These are phyloP conservation scores for Labroides dimidiatus DNA, from an alignment of 2,797 vertebrate genomes.

Conservation along the genomic window DNA sequence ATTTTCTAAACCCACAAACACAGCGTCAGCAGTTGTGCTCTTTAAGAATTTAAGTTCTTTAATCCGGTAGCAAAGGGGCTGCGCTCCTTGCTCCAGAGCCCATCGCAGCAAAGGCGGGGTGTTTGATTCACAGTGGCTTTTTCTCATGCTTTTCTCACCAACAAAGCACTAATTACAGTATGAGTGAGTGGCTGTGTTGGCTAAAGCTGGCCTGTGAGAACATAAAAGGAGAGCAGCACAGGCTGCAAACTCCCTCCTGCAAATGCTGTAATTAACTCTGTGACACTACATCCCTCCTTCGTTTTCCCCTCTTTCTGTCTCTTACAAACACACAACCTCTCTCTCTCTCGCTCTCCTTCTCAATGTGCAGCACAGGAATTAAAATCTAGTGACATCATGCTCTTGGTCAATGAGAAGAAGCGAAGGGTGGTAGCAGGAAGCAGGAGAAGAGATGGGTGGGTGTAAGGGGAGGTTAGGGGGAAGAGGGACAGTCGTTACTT, in stretches of 20 bases:
- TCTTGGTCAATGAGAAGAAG: slow-evolving; percentile 60
- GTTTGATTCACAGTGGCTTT: slow-evolving; percentile 66
- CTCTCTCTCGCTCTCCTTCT: slow-evolving; percentile 1
- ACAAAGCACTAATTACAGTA: slow-evolving; percentile 79
- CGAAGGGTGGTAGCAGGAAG: slow-evolving; percentile 14
- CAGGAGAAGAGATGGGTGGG: slow-evolving; percentile 30
- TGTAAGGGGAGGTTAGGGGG: slow-evolving; percentile 36
- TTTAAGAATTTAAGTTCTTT: slow-evolving; percentile 66
- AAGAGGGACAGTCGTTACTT: slow-evolving; percentile 55
- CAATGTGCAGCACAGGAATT: slow-evolving; percentile 27
- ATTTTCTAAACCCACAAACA: slow-evolving; percentile 61
- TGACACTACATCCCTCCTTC: slow-evolving; percentile 53
- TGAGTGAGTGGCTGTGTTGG: slow-evolving; percentile 71
- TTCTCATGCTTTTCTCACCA: slow-evolving; percentile 68
- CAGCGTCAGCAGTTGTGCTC: slow-evolving; percentile 66
- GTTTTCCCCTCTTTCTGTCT: slow-evolving; percentile 1
- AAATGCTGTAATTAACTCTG: slow-evolving; percentile 74
- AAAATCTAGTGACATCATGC: slow-evolving; percentile 55
- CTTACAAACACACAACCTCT: slow-evolving; percentile 2
- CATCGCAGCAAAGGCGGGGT: slow-evolving; percentile 45
- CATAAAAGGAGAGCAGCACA: slow-evolving; percentile 67
- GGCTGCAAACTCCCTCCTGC: slow-evolving; percentile 50
- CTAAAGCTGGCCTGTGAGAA: slow-evolving; percentile 66
- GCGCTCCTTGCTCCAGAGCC: slow-evolving; percentile 57
- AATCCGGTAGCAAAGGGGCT: slow-evolving; percentile 63